phyloP scores from a whole-genome alignment of 2,113 vertebrate species.

The Ophiodon elongatus region DNA sequence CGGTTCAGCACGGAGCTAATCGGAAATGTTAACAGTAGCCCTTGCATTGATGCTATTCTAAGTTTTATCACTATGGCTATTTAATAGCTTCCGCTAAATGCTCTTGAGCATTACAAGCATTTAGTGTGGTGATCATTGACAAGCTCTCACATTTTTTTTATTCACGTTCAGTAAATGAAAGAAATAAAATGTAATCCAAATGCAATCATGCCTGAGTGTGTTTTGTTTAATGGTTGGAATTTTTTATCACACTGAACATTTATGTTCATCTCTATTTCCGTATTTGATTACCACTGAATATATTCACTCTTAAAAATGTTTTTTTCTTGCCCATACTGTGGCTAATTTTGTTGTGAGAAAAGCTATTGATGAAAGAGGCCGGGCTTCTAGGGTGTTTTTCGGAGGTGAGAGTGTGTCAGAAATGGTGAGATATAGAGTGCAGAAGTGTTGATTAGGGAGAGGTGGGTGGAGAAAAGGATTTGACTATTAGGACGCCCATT shows the following conservation, averaged over 20 bases:
- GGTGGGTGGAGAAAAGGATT: constrained; percentile 28
- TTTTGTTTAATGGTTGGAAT: constrained; percentile 21
- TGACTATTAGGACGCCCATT: constrained; percentile 43
- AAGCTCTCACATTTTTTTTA: constrained; percentile 31
- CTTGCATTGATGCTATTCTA: constrained; percentile 51
- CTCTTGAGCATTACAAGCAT: constrained; percentile 41
- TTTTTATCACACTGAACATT: constrained; percentile 7
- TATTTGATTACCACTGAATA: constrained; percentile 34
- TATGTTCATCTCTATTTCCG: neutral
- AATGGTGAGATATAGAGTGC: constrained; percentile 54
- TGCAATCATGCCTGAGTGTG: constrained; percentile 4
- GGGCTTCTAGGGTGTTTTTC: constrained; percentile 33
- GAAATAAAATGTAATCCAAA: constrained; percentile 19
- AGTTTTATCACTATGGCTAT: constrained; percentile 65
- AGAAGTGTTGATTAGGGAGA: constrained; percentile 65
- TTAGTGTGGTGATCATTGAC: constrained; percentile 37
- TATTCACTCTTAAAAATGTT: constrained; percentile 19
- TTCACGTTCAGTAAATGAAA: constrained; percentile 17
- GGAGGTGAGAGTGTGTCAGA: constrained; percentile 60
- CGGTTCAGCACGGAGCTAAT: constrained; percentile 70
- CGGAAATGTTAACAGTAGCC: constrained; percentile 67
- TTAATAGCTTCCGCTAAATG: constrained; percentile 57
- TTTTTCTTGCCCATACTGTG: constrained; percentile 5
- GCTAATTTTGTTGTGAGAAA: constrained; percentile 55
- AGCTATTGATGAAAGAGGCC: constrained; percentile 39